Evolutionary conservation across 2,888 invertebrate genomes (phyloP), one percentile per base, ranked within the genome.

Genomic region (Diaprepes abbreviatus): DNA sequence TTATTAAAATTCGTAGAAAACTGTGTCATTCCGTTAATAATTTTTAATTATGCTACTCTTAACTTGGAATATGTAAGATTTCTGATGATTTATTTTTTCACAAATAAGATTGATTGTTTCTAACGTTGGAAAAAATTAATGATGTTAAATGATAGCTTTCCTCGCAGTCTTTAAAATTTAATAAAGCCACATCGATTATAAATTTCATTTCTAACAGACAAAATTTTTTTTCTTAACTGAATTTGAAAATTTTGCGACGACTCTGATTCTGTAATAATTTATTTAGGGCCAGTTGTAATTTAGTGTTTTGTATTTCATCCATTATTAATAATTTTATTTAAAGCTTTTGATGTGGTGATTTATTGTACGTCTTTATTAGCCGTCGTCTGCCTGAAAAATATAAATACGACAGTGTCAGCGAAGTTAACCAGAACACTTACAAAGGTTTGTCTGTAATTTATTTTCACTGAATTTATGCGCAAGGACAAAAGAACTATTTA

Each of bases 361-460:
- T 50, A 50, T 50, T 50, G 6, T 2, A 28, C 3, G 4, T 7
- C 48, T 50, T 50, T 50, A 50, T 50, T 28, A 28, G 28, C 28
- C 24, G 48, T 19, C 28, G 3, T 24, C 9, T 28, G 7, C 7
- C 7, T 28, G 16, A 7, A 0, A 50, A 50, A 28, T 28, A 24
- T 50, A 50, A 50, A 50, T 16, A 28, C 5, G 3, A 28, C 28
- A 28, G 19, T 43, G 21, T 19, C 43, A n/a, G 19, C 17, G 14
- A 12, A 12, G 21, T 58, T 28, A 58, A n/a, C 24, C 40, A 58
- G 38, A 24, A 55, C 24, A 58, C n/a, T 43, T 31, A 28, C 28
- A 50, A 50, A 50, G 48, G 28, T 16, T 50, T 28, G 9, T 12
- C n/a, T 28, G 1, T 24, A 50, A 50, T 28, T 50, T 50, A 50